phyloP scores from a whole-genome alignment of 2,797 vertebrate species.

The Halcyon badia region DNA sequence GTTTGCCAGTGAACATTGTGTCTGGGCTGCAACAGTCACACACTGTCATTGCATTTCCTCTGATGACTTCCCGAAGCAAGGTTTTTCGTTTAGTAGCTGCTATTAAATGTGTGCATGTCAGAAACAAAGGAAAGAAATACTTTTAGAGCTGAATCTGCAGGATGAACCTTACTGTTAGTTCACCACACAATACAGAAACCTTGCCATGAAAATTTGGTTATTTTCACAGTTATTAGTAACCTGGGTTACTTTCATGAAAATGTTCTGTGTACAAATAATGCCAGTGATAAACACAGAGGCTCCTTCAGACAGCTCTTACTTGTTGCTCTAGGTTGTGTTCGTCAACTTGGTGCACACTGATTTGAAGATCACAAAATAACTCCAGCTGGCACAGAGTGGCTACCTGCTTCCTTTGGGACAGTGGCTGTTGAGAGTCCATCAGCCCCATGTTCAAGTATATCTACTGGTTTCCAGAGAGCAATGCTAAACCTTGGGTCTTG shows the following conservation, averaged over 20 bases:
- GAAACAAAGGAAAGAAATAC: neutral
- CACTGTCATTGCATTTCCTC: neutral
- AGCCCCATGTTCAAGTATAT: neutral
- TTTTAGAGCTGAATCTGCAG: neutral
- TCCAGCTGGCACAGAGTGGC: neutral
- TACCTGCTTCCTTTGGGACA: neutral
- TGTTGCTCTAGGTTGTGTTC: neutral
- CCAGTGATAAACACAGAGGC: neutral
- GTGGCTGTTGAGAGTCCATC: neutral
- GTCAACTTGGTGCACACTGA: accelerated
- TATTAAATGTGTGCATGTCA: neutral
- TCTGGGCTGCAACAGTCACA: neutral
- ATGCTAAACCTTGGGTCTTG: neutral
- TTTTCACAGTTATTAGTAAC: neutral
- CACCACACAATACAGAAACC: neutral
- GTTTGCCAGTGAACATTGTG: neutral
- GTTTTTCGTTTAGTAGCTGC: neutral
- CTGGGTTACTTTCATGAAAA: neutral
- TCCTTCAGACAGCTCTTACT: neutral
- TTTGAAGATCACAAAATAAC: neutral
- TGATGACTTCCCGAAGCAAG: constrained; percentile 37
- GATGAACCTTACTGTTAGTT: neutral
- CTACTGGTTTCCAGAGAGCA: neutral
- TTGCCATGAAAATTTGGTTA: neutral
- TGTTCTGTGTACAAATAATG: neutral